A percentile compares a stretch with the other conserved stretches of the same genome.
phyloP scores from a whole-genome alignment of 2,113 vertebrate species.

The Struthidea cinerea region DNA sequence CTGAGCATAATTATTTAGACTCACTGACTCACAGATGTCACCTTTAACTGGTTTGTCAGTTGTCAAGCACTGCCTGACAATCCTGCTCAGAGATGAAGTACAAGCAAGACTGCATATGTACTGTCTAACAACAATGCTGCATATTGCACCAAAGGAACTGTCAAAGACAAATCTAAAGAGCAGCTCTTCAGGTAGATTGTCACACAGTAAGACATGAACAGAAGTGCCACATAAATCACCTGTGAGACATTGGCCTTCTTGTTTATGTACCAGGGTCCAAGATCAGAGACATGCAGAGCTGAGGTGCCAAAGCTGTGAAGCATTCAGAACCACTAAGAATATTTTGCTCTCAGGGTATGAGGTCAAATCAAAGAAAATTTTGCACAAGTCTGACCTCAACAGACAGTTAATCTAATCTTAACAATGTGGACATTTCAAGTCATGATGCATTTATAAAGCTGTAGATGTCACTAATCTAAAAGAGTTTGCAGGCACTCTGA shows the following conservation, averaged over 20 bases:
- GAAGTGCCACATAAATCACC: not conserved
- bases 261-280: not conserved
- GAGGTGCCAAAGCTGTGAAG: not conserved
- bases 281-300: not conserved
- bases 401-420: not conserved
- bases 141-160: not conserved
- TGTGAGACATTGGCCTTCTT: not conserved
- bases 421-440: not conserved
- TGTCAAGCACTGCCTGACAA: not conserved
- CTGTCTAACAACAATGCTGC: not conserved
- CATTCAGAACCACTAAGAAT: not conserved
- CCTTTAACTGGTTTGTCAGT: conserved; percentile 27
- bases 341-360: not conserved
- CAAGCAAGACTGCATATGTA: not conserved
- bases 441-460: not conserved
- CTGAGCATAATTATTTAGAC: not conserved
- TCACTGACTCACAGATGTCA: conserved; percentile 14
- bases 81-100: not conserved
- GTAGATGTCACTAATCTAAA: not conserved
- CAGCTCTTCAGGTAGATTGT: not conserved
- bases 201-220: not conserved
- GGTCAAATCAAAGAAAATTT: not conserved
- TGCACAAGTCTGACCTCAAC: not conserved
- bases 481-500: not conserved
- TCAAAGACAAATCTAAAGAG: not conserved